phyloP scores from a whole-genome alignment of 2,888 invertebrate genomes.

The Embidobia sp. region DNA sequence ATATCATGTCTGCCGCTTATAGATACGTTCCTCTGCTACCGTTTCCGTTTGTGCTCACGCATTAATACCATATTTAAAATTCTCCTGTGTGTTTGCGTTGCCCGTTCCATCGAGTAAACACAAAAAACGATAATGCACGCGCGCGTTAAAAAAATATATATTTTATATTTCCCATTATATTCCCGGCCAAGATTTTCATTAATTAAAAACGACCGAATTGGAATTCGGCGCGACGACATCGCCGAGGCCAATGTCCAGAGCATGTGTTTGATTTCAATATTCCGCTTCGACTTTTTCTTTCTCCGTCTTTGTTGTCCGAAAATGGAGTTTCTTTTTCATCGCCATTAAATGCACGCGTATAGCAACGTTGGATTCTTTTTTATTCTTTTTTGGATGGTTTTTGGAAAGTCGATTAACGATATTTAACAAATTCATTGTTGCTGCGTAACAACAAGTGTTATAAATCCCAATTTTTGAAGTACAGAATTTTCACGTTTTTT shows the following conservation, averaged over 20 bases:
- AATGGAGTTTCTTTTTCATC: too few species aligned
- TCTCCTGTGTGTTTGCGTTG: slow-evolving; percentile 48
- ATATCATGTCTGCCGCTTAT: too few species aligned
- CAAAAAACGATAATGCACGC: slow-evolving; percentile 48
- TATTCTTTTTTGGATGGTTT: too few species aligned
- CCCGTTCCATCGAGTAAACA: slow-evolving; percentile 47
- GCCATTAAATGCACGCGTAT: too few species aligned
- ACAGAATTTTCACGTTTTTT: too few species aligned
- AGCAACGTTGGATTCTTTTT: too few species aligned
- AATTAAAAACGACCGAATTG: slow-evolving; percentile 35
- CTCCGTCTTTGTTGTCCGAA: too few species aligned
- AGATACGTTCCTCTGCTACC: slow-evolving; percentile 47
- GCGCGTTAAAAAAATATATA: slow-evolving; percentile 28
- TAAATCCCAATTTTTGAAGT: too few species aligned
- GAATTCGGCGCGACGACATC: not conserved
- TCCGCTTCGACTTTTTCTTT: too few species aligned
- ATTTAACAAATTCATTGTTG: too few species aligned
- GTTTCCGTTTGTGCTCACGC: slow-evolving; percentile 62
- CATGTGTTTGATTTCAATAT: not conserved
- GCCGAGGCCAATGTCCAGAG: slow-evolving; percentile 1
- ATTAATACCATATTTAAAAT: slow-evolving; percentile 63
- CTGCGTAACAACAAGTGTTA: too few species aligned
- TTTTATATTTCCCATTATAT: slow-evolving; percentile 29
- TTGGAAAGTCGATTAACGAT: too few species aligned
- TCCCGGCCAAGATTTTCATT: slow-evolving; percentile 45